These are phyloP conservation scores for Cephalopachus bancanus DNA, from an alignment of 2,797 vertebrate species.

Conservation along the genomic window DNA sequence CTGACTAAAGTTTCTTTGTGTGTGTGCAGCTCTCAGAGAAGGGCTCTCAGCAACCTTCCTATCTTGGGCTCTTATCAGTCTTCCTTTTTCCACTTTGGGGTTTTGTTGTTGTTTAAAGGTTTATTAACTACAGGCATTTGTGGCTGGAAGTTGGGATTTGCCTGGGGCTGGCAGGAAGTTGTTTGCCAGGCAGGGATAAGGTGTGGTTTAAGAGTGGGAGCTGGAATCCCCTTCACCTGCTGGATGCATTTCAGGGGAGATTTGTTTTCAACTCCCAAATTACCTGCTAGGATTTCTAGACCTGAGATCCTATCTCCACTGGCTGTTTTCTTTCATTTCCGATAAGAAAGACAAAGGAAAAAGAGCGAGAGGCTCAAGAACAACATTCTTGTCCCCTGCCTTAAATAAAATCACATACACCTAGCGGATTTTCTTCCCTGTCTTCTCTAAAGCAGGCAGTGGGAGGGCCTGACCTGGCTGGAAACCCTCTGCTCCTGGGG, in stretches of 20 bases:
- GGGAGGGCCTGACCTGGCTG: neutral
- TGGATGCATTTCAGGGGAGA: conserved; percentile 78
- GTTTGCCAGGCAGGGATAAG: conserved; percentile 77
- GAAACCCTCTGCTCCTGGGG: neutral
- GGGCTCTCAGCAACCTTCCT: neutral
- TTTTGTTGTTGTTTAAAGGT: conserved; percentile 69
- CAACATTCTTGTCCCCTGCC: conserved; percentile 68
- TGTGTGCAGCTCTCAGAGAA: neutral
- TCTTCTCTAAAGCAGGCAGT: conserved; percentile 28
- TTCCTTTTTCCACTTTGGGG: conserved; percentile 57
- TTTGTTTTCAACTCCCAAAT: conserved; percentile 83
- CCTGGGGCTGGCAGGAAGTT: conserved; percentile 83
- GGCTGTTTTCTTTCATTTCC: conserved; percentile 79
- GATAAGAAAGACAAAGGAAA: conserved; percentile 68
- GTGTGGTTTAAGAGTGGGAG: conserved; percentile 78
- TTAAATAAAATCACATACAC: conserved; percentile 64
- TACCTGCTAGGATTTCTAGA: conserved; percentile 79
- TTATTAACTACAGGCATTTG: conserved; percentile 78
- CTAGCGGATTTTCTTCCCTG: conserved; percentile 50
- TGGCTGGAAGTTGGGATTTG: conserved; percentile 77
- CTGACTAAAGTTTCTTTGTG: neutral
- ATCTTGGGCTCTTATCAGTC: conserved; percentile 63
- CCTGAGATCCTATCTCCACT: conserved; percentile 77
- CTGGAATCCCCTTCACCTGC: conserved; percentile 81
- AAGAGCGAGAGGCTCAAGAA: conserved; percentile 67